Conservation (phyloP, 2,888 invertebrate species). For the Poecilobothrus nobilitatus region DNA sequence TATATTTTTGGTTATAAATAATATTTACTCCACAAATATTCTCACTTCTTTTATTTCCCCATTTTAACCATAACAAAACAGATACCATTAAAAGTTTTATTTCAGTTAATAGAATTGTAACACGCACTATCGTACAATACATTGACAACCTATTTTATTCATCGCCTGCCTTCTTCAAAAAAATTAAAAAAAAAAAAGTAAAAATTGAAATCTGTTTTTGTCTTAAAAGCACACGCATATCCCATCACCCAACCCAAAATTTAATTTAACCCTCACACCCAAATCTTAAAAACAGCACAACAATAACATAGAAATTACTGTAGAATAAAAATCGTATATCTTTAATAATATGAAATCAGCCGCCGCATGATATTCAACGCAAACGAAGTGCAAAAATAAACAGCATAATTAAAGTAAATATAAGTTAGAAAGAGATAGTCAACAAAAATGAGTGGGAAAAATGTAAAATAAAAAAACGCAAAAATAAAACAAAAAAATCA, state of each 20-base stretch:
- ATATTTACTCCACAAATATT: not conserved
- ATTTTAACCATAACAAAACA: not conserved
- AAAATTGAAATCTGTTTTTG: not conserved
- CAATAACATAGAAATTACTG: no score
- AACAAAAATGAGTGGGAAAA: not conserved
- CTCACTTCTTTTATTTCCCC: not conserved
- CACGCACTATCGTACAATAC: not conserved
- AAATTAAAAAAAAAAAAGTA: no score
- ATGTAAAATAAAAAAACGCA: no score
- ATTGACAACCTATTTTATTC: not conserved
- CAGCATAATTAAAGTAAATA: no score
- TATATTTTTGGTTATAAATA: not conserved
- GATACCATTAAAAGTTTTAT: no score
- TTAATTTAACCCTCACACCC: not conserved
- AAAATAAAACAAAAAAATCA: not conserved
- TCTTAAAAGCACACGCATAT: not conserved
- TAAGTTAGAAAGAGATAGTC: not conserved
- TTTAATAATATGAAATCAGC: no score
- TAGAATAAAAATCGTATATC: no score
- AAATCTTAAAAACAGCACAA: not conserved
- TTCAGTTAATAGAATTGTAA: not conserved
- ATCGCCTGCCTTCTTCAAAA: not conserved
- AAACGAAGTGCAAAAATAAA: no score
- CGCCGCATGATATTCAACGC: not conserved
- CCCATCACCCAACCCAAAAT: not conserved